Conservation (phyloP, 2,888 invertebrate genomes). For the Adineta ricciae region DNA sequence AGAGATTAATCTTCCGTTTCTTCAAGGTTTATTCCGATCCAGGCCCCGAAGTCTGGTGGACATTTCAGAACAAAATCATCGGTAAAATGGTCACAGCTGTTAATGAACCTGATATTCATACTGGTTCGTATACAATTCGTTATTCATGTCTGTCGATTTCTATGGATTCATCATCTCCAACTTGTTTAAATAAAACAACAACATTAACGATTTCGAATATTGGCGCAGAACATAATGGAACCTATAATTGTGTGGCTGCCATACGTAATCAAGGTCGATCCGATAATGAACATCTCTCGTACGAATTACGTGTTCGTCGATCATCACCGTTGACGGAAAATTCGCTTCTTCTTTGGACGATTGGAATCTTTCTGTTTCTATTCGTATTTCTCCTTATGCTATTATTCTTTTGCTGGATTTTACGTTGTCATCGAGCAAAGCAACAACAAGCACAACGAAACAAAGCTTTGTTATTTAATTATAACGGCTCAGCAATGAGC, state of each 20-base stretch:
- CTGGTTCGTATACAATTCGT: not conserved
- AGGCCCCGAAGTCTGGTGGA: conserved; percentile 11
- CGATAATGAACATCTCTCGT: not conserved
- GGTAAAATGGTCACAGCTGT: not conserved
- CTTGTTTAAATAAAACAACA: not conserved
- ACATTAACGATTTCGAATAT: conserved; percentile 7
- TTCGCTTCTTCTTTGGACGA: not conserved
- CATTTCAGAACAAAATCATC: conserved; percentile 7
- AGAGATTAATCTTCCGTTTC: too few species aligned
- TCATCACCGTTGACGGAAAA: not conserved
- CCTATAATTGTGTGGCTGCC: conserved; percentile 17
- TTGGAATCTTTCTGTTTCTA: not conserved
- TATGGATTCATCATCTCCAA: not conserved
- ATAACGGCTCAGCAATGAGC: not conserved
- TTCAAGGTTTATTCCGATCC: conserved; percentile 14
- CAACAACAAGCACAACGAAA: not conserved
- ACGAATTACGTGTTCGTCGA: conserved; percentile 8
- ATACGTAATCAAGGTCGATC: conserved; percentile 8
- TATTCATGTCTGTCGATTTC: not conserved
- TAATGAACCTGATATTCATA: not conserved
- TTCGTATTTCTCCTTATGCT: not conserved
- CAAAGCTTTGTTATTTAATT: conserved; percentile 8
- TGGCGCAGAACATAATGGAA: conserved; percentile 12
- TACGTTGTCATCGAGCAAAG: not conserved
- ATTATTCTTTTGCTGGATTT: not conserved